Conservation (phyloP, 2,888 invertebrate genomes). For the Drosophila neotestacea region DNA sequence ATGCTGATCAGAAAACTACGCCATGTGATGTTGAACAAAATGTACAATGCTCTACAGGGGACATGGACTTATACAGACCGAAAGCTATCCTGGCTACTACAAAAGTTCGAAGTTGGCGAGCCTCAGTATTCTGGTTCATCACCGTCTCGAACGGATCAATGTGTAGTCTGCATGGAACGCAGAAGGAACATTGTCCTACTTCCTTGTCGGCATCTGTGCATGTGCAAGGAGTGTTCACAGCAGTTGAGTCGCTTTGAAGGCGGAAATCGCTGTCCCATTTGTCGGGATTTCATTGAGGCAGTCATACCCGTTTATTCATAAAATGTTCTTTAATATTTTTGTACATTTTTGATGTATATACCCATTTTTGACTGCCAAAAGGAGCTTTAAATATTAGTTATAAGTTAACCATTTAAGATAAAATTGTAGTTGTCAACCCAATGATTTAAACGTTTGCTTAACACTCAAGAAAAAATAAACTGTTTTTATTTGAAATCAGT, state of each 20-base stretch:
- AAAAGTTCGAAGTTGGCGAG: neutral
- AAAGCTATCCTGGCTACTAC: constrained; percentile 25
- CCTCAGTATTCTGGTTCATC: neutral
- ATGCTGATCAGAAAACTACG: constrained; percentile 19
- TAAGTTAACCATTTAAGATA: neutral
- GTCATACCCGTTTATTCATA: constrained; percentile 45
- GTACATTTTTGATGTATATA: constrained; percentile 3
- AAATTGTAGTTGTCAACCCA: neutral
- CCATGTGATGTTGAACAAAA: constrained; percentile 9
- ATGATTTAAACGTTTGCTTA: constrained; percentile 12
- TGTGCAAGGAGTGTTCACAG: constrained; percentile 57
- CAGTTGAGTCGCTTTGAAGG: constrained; percentile 8
- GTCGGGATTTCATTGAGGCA: constrained; percentile 42
- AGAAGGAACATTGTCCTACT: constrained; percentile 55
- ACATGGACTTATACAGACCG: constrained; percentile 12
- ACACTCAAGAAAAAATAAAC: constrained; percentile 64
- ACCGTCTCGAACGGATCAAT: constrained; percentile 9
- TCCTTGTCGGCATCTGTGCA: constrained; percentile 65
- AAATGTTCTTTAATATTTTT: neutral
- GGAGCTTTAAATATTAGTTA: constrained; percentile 16
- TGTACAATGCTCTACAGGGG: constrained; percentile 11
- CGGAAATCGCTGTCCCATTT: constrained; percentile 50
- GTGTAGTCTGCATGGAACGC: constrained; percentile 60
- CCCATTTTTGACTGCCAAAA: constrained; percentile 10
- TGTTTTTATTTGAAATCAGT: constrained; percentile 73